Conservation (phyloP, 2,888 invertebrate genomes). For the Drosophila helvetica region DNA sequence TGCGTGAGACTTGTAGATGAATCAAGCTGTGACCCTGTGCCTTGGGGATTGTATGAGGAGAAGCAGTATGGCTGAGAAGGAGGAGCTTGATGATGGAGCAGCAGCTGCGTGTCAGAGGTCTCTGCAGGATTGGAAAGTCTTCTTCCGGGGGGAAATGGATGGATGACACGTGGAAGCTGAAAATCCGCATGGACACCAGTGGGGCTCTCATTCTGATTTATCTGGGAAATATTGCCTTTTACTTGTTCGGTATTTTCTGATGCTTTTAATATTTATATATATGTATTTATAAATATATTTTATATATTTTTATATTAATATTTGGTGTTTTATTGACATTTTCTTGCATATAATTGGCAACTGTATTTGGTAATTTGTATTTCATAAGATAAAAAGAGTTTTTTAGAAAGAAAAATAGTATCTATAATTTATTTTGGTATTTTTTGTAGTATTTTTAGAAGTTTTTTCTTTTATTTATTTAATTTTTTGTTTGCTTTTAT, state of each 20-base stretch:
- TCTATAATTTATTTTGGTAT: too few relatives aligned
- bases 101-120: background rate
- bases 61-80: background rate
- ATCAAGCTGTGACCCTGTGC: slow-evolving; percentile 24
- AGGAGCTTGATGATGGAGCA: background rate
- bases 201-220: background rate
- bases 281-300: too few relatives aligned
- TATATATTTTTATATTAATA: too few relatives aligned
- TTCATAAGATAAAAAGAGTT: too few relatives aligned
- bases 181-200: background rate
- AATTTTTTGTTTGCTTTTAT: too few relatives aligned
- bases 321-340: too few relatives aligned
- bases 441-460: too few relatives aligned
- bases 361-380: too few relatives aligned
- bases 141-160: background rate
- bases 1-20: slow-evolving; percentile 46
- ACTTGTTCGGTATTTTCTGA: background rate
- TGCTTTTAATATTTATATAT: too few relatives aligned
- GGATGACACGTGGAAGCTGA: background rate
- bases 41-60: slow-evolving; percentile 3
- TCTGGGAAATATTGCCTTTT: background rate
- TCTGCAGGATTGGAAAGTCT: background rate
- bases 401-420: too few relatives aligned
- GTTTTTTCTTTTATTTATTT: too few relatives aligned
- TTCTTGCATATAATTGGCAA: too few relatives aligned